These are phyloP conservation scores for Heliconius eleuchia DNA, from an alignment of 1,140 invertebrate genomes.

Conservation along the genomic window DNA sequence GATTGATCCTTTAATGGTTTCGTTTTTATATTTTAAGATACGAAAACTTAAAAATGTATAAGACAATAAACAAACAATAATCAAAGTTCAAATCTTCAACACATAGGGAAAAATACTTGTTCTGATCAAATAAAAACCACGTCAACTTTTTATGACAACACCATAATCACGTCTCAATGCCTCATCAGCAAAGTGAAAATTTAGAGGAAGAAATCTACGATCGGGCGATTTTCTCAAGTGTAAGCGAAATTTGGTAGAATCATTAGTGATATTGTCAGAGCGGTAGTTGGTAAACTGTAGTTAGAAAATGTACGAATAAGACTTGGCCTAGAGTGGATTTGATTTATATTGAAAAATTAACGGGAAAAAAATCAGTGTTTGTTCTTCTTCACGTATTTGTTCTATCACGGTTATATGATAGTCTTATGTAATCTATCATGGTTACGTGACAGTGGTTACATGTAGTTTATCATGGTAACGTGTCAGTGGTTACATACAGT, in stretches of 20 bases:
- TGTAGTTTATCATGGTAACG: too few species aligned
- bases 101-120: too few species aligned
- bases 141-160: conserved; percentile 15
- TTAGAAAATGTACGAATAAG: neutral
- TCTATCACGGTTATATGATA: too few species aligned
- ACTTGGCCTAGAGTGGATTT: neutral
- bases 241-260: conserved; percentile 31
- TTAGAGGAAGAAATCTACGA: conserved; percentile 34
- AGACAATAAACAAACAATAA: too few species aligned
- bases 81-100: too few species aligned
- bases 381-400: neutral
- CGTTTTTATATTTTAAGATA: too few species aligned
- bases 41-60: neutral
- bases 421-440: too few species aligned
- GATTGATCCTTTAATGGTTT: too few species aligned
- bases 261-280: conserved; percentile 39
- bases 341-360: neutral
- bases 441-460: too few species aligned
- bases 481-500: too few species aligned
- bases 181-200: conserved; percentile 32
- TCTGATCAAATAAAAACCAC: neutral
- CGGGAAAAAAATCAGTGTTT: neutral
- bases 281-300: conserved; percentile 28
- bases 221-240: conserved; percentile 29
- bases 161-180: conserved; percentile 30